phyloP scores from a whole-genome alignment of 2,797 vertebrate genomes.

The Syncerus caffer region DNA sequence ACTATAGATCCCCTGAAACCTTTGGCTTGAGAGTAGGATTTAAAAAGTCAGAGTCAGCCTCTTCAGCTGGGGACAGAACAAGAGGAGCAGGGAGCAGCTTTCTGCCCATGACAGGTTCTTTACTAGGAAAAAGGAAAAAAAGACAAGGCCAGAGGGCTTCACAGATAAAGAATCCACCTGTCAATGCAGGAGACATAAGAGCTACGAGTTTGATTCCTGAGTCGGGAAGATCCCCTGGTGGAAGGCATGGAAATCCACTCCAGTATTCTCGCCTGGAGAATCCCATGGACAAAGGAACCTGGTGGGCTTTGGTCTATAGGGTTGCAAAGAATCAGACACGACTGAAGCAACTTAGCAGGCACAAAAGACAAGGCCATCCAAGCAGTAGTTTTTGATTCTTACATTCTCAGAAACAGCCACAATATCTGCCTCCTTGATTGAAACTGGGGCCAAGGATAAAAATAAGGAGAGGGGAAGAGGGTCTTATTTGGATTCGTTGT shows the following conservation, averaged over 20 bases:
- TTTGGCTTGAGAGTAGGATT: background rate
- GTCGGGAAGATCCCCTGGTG: background rate
- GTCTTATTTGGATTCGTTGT: background rate
- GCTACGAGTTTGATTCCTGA: background rate
- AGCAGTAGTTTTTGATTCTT: background rate
- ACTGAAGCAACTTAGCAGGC: background rate
- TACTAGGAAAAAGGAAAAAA: background rate
- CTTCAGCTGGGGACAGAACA: background rate
- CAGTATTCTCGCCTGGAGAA: background rate
- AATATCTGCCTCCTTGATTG: background rate
- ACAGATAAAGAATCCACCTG: background rate
- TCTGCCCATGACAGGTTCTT: background rate
- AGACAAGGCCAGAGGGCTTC: background rate
- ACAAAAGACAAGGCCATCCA: background rate
- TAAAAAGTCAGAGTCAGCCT: background rate
- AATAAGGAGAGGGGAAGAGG: background rate
- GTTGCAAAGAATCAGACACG: background rate
- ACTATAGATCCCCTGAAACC: background rate
- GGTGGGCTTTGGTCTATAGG: background rate
- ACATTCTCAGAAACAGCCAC: background rate
- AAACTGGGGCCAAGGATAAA: background rate
- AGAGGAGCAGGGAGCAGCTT: background rate
- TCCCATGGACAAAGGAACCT: background rate
- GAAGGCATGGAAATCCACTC: background rate
- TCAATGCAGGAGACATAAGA: background rate